Evolutionary conservation across 2,888 invertebrate species (phyloP).

Genomic region (Resseliella maxima): DNA sequence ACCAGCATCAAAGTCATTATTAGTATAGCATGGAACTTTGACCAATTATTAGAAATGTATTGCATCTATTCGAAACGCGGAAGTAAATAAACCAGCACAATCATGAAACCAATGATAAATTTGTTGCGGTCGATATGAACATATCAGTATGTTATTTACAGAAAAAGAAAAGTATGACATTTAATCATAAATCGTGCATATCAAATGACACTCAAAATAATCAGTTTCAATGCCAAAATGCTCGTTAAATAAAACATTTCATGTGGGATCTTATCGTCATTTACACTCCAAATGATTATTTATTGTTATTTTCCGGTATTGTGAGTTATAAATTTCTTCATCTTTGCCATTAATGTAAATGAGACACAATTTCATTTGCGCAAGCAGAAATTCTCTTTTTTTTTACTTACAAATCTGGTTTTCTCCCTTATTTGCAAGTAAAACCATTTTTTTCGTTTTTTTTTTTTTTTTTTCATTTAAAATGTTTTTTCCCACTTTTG

Average conservation of each 20-base stretch:
- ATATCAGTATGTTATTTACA: too few relatives aligned
- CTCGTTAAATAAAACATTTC: too few relatives aligned
- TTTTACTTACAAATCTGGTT: too few relatives aligned
- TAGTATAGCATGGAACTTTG: too few relatives aligned
- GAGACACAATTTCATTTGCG: background rate
- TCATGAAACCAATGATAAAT: too few relatives aligned
- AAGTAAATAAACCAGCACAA: background rate
- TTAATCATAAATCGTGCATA: background rate
- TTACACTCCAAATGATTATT: background rate
- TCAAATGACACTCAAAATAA: background rate
- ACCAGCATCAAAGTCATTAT: too few relatives aligned
- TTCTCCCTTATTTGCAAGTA: too few relatives aligned
- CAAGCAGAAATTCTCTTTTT: too few relatives aligned
- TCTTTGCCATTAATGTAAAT: background rate
- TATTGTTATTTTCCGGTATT: background rate
- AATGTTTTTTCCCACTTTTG: too few relatives aligned
- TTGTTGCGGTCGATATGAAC: background rate
- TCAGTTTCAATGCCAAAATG: background rate
- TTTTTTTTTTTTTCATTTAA: too few relatives aligned
- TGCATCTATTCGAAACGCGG: background rate
- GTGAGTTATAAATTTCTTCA: background rate
- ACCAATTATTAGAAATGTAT: background rate
- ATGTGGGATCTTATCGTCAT: background rate
- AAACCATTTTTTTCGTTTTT: too few relatives aligned
- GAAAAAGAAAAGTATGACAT: background rate